These are phyloP conservation scores for Leptinotarsa rubiginosa DNA, from an alignment of 2,888 invertebrate species.

Conservation along the genomic window DNA sequence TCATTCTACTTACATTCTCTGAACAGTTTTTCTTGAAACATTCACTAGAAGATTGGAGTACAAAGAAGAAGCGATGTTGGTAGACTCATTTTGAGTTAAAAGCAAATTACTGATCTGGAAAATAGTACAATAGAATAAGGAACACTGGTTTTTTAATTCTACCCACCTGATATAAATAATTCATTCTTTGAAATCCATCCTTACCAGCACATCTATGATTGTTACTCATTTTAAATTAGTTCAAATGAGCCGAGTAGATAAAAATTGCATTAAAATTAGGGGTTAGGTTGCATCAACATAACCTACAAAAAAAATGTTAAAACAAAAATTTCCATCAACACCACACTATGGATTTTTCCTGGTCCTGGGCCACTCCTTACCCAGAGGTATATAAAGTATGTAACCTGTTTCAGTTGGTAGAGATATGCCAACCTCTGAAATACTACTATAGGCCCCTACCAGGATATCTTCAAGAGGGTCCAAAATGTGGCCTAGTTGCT, in stretches of 20 bases:
- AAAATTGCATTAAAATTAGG: background rate
- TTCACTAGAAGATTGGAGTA: slow-evolving; percentile 60
- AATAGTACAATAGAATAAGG: slow-evolving; percentile 7
- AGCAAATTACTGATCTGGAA: slow-evolving; percentile 54
- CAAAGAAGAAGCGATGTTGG: slow-evolving; percentile 52
- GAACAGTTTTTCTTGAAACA: slow-evolving; percentile 62
- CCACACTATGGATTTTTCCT: slow-evolving; percentile 66
- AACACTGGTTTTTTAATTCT: background rate
- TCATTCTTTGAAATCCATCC: slow-evolving; percentile 77
- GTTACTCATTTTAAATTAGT: slow-evolving; percentile 49
- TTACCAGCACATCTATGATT: slow-evolving; percentile 74
- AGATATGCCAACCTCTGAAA: slow-evolving; percentile 67
- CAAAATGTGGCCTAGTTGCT: slow-evolving; percentile 91
- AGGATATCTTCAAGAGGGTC: slow-evolving; percentile 69
- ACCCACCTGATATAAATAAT: slow-evolving; percentile 76
- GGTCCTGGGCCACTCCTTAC: slow-evolving; percentile 73
- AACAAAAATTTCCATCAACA: background rate
- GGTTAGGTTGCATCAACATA: slow-evolving; percentile 13
- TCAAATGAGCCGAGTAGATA: slow-evolving; percentile 11
- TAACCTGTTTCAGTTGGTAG: slow-evolving; percentile 69
- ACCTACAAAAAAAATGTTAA: slow-evolving; percentile 9
- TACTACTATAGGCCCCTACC: slow-evolving; percentile 59
- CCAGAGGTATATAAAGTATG: slow-evolving; percentile 73
- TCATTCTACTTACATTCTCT: slow-evolving; percentile 60
- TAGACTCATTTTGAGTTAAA: slow-evolving; percentile 48